Evolutionary conservation across 2,797 vertebrate genomes (phyloP), one percentile per base, ranked within the genome.

Genomic region (Geotrypetes seraphini): DNA sequence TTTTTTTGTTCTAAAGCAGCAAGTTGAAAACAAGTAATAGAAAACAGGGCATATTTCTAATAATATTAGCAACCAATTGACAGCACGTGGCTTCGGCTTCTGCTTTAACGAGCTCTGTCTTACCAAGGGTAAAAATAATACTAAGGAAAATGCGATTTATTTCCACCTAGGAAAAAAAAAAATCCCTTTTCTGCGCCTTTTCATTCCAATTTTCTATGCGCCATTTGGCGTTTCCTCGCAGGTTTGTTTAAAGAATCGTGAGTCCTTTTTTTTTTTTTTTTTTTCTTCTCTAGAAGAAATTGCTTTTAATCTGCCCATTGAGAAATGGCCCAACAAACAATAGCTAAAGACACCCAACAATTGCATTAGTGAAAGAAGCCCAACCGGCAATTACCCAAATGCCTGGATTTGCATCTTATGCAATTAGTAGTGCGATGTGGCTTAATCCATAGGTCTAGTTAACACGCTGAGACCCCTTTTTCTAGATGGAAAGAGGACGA

Each of bases 291-390:
- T n/a, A n/a, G 47, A 44, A 60, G 52, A 59, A 57, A 63, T 54
- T 42, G 47, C 50, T 48, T 50, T 57, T 57, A 42, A 53, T 60
- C 57, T 63, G 45, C 45, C 50, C 42, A 40, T 47, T 57, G 51
- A 45, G 49, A 40, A 50, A 56, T 27, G 42, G 49, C 25, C 28
- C 39, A 28, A 30, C 45, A 53, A 63, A 60, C 59, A 63, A 65
- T 54, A 54, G n/a, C n/a, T n/a, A n/a, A n/a, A n/a, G 1, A 14
- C 31, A 23, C 21, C 48, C 27, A 31, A 36, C 21, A 41, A 9
- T 19, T 5, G 16, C n/a, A 15, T 23, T 25, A 38, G 37, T 6
- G 21, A 33, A 8, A 37, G 40, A 40, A 44, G 29, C 25, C 56
- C 33, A n/a, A 31, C 26, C 27, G 36, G 19, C 42, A 34, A 31